These are phyloP conservation scores for Chelmon rostratus DNA, from an alignment of 2,797 vertebrate species.

Conservation along the genomic window DNA sequence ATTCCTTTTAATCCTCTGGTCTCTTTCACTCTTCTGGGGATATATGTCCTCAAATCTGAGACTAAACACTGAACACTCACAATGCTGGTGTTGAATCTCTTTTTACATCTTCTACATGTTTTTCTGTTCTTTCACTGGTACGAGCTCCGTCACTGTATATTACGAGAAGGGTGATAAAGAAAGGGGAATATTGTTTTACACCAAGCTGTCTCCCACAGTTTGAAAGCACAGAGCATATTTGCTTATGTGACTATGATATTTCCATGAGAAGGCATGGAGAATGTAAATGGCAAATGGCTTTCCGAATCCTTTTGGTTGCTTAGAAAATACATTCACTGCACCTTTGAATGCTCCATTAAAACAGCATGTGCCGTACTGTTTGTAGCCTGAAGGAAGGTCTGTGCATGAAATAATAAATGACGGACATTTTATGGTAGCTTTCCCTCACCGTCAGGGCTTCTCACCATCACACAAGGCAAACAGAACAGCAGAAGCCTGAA, in stretches of 20 bases:
- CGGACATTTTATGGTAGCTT: constrained; percentile 34
- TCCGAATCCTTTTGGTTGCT: constrained; percentile 23
- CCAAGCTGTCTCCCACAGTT: not conserved
- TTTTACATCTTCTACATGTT: not conserved
- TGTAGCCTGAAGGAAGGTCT: constrained; percentile 13
- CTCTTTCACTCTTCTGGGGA: not conserved
- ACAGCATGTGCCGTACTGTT: not conserved
- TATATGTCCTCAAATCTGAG: not conserved
- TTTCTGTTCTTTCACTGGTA: not conserved
- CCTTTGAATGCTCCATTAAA: constrained; percentile 28
- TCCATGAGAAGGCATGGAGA: not conserved
- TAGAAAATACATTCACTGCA: constrained; percentile 22
- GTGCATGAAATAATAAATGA: constrained; percentile 31
- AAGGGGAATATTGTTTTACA: not conserved
- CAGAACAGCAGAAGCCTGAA: constrained; percentile 33
- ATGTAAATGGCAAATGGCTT: constrained; percentile 4
- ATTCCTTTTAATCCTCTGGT: not conserved
- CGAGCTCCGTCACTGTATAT: not conserved
- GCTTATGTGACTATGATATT: not conserved
- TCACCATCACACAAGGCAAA: constrained; percentile 20
- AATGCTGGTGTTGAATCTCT: not conserved
- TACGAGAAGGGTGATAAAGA: not conserved
- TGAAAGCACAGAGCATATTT: not conserved
- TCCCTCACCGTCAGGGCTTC: constrained; percentile 14
- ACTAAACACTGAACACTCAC: not conserved